Evolutionary conservation across 2,113 vertebrate genomes (phyloP).

Genomic region (Condylura cristata): DNA sequence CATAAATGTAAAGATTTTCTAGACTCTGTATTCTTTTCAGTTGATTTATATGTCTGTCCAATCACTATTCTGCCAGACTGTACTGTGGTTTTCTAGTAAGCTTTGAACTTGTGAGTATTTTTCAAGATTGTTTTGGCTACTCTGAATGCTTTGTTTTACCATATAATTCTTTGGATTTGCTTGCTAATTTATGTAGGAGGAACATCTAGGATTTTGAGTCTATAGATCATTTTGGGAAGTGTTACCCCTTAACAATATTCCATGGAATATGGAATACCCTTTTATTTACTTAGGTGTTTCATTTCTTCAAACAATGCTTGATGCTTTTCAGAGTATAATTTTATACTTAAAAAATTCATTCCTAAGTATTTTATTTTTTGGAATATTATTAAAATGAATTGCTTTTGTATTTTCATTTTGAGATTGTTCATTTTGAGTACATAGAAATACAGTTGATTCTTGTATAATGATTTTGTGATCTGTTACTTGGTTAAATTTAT

Average conservation of each 20-base stretch:
- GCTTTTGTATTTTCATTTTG: constrained; percentile 23
- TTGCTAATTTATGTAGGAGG: background rate
- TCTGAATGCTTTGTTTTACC: background rate
- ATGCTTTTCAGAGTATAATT: background rate
- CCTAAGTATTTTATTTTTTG: background rate
- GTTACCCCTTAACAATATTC: background rate
- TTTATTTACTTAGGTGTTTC: background rate
- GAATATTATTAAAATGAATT: background rate
- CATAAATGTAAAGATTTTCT: background rate
- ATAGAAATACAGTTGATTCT: background rate
- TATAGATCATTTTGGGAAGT: background rate
- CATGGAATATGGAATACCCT: background rate
- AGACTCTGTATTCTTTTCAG: background rate
- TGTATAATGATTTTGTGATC: background rate
- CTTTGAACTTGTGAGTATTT: background rate
- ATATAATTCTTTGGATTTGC: background rate
- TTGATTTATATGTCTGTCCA: background rate
- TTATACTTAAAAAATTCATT: background rate
- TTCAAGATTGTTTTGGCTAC: background rate
- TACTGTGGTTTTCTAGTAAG: background rate
- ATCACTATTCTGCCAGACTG: background rate
- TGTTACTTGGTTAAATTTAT: background rate
- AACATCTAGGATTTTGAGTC: background rate
- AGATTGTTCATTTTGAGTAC: background rate
- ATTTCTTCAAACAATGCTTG: background rate